Base-by-base conservation (phyloP, 2,113 vertebrate genomes). In the Rana temporaria region DNA sequence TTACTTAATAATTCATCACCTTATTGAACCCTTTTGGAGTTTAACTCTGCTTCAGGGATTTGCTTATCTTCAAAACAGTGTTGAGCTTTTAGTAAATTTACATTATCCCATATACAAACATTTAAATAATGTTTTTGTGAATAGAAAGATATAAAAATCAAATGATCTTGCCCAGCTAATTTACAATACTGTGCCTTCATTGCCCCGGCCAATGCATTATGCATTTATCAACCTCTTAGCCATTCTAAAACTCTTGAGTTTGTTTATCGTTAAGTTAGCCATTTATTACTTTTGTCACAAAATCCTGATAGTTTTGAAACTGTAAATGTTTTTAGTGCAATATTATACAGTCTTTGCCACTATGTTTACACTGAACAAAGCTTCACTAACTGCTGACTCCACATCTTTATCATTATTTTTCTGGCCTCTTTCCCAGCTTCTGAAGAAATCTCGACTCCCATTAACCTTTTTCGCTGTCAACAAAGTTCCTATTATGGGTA, bases 251-350 rank as follows among this genome's bases (percentile, higher is more conserved):
- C 30, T 62, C 56, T 32, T 65, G 2, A 63, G 34, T 62, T 73
- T 73, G 53, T 38, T 76, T 76, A 62, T 48, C 15, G 6, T 76
- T 64, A 76, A 64, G 24, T 55, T 63, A 14, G 30, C 48, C 34
- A 64, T 76, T 76, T 76, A 76, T 63, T 76, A 76, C 59, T 20
- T 64, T 76, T 76, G 59, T 76, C 73, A 64, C 57, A 76, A 48
- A 22, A 63, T 76, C 38, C 20, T 63, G 73, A 76, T 76, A 63
- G 34, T 55, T 74, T 64, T 63, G 15, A 20, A 60, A 63, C n/a
- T 76, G n/a, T 48, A 64, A 64, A 76, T 76, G 48, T 76, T 63
- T 63, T 3, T 38, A 52, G 30, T 48, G 73, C 38, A 76, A 76
- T 76, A 76, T 64, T 76, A 48, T 48, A 22, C 30, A 38, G 20